Evolutionary conservation across 2,113 vertebrate species (phyloP).

Genomic region (Pontoporia blainvillei): DNA sequence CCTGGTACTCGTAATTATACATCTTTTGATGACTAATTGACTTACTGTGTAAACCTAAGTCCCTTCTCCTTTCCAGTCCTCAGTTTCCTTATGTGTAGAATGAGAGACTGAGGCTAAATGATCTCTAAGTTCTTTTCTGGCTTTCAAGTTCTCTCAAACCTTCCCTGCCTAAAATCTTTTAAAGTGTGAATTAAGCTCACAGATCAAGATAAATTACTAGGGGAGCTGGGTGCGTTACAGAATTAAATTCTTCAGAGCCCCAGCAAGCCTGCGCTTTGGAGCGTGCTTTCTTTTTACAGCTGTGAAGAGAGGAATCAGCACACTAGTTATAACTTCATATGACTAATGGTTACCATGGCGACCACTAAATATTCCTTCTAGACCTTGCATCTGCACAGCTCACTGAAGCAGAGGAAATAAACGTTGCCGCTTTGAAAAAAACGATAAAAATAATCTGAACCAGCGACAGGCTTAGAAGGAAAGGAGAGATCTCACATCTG

Average conservation of each 20-base stretch:
- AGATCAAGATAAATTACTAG: conserved; percentile 60
- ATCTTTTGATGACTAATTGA: not conserved
- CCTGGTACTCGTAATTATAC: not conserved
- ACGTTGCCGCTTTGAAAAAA: conserved; percentile 80
- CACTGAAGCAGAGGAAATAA: conserved; percentile 77
- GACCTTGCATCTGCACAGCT: conserved; percentile 83
- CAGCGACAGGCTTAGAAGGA: conserved; percentile 31
- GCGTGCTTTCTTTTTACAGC: conserved; percentile 74
- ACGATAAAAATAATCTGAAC: conserved; percentile 79
- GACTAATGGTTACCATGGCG: conserved; percentile 82
- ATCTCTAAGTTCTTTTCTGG: not conserved
- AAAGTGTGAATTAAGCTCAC: conserved; percentile 43
- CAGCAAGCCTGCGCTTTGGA: conserved; percentile 18
- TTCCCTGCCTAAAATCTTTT: conserved; percentile 51
- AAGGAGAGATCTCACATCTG: conserved; percentile 60
- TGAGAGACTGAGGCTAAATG: not conserved
- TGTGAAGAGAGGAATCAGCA: conserved; percentile 66
- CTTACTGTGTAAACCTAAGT: not conserved
- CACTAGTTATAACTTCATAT: conserved; percentile 72
- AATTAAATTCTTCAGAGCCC: conserved; percentile 49
- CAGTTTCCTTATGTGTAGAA: conserved; percentile 29
- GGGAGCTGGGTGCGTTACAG: not conserved
- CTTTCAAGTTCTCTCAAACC: conserved; percentile 22
- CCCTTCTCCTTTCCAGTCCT: not conserved
- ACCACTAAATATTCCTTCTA: conserved; percentile 79